Conservation (phyloP, 2,888 invertebrate genomes). For the Pyrochroa serraticornis region DNA sequence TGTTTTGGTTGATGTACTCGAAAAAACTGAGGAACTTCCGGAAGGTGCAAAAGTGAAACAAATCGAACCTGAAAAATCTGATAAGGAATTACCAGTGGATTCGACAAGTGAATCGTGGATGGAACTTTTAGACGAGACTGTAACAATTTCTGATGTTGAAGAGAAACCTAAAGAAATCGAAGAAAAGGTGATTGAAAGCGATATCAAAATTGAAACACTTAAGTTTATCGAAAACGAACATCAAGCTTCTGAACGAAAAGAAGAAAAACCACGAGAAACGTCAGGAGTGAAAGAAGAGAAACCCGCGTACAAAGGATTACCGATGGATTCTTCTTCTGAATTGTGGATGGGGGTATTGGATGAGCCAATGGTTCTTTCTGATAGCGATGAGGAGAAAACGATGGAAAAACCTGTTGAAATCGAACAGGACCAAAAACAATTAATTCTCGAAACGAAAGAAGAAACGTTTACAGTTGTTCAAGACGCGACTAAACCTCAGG, state of each 20-base stretch:
- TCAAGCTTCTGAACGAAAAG: background rate
- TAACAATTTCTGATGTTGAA: slow-evolving; percentile 39
- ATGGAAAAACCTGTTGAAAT: background rate
- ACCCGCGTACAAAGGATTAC: slow-evolving; percentile 37
- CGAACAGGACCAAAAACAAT: too few relatives aligned
- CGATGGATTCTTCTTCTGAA: slow-evolving; percentile 36
- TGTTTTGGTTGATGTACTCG: slow-evolving; percentile 1
- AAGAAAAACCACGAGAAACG: background rate
- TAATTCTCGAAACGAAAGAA: too few relatives aligned
- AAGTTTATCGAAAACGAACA: slow-evolving; percentile 3
- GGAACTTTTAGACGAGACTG: slow-evolving; percentile 44
- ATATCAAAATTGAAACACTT: background rate
- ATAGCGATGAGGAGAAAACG: slow-evolving; percentile 20
- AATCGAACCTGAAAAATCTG: slow-evolving; percentile 4
- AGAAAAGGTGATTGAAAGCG: background rate
- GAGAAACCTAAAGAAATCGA: background rate
- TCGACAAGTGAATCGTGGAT: slow-evolving; percentile 35
- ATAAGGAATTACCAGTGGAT: slow-evolving; percentile 38
- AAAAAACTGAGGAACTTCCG: background rate
- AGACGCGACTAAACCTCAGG: background rate
- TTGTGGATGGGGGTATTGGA: slow-evolving; percentile 42
- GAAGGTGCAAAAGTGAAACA: slow-evolving; percentile 13
- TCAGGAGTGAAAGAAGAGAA: background rate
- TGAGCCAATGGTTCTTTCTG: slow-evolving; percentile 40
- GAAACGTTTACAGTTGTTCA: too few relatives aligned